phyloP scores from a whole-genome alignment of 2,113 vertebrate genomes.

The Gobius niger region DNA sequence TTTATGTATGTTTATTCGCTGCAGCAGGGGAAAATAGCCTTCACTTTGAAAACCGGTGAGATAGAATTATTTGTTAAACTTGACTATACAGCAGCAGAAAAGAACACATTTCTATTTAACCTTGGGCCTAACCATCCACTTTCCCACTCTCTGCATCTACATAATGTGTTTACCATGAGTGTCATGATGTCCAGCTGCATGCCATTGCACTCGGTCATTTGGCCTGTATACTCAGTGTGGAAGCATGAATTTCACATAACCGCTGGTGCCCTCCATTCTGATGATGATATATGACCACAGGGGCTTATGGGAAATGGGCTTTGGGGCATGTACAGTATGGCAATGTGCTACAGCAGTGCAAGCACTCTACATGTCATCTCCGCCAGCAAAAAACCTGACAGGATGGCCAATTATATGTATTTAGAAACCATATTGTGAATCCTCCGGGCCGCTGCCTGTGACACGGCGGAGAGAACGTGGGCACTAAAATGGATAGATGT shows the following conservation, averaged over 20 bases:
- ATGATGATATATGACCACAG: constrained; percentile 38
- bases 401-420: constrained; percentile 32
- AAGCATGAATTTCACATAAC: constrained; percentile 51
- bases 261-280: constrained; percentile 6
- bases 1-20: too few species aligned
- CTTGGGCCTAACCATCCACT: constrained; percentile 21
- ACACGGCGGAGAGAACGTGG: background rate
- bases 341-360: constrained; percentile 4
- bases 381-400: constrained; percentile 4
- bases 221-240: constrained; percentile 15
- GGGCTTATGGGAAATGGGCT: constrained; percentile 12
- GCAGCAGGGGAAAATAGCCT: too few species aligned
- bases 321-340: background rate
- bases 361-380: constrained; percentile 9
- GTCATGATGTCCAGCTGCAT: constrained; percentile 1
- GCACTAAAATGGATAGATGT: constrained; percentile 29
- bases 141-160: constrained; percentile 20
- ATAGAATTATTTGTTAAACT: too few species aligned
- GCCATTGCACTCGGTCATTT: constrained; percentile 6
- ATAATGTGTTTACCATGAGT: background rate
- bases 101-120: constrained; percentile 4
- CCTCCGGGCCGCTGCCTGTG: constrained; percentile 19
- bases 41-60: too few species aligned
- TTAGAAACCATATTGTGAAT: constrained; percentile 22
- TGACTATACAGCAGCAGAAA: background rate